These are phyloP conservation scores for Carcinoscorpius rotundicauda DNA, from an alignment of 1,140 invertebrate species.

Conservation along the genomic window DNA sequence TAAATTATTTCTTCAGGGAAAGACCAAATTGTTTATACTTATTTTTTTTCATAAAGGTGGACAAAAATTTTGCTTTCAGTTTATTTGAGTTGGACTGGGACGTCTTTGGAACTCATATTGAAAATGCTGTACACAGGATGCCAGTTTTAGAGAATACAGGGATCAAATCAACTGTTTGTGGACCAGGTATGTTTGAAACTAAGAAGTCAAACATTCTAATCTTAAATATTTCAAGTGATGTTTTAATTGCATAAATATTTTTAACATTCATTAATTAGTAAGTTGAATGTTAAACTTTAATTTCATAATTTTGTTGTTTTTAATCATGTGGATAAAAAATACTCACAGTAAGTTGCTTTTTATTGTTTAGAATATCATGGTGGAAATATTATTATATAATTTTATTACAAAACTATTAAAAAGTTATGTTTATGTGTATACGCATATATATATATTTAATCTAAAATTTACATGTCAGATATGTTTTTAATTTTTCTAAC, in stretches of 20 bases:
- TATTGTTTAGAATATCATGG: too few relatives aligned
- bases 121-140: conserved; percentile 54
- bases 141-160: conserved; percentile 57
- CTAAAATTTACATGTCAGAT: neutral
- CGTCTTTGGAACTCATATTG: conserved; percentile 60
- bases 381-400: too few relatives aligned
- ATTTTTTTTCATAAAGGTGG: conserved; percentile 38
- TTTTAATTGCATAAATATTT: neutral
- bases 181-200: conserved; percentile 25
- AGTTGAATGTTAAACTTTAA: too few relatives aligned
- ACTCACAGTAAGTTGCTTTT: too few relatives aligned
- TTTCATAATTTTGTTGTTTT: too few relatives aligned
- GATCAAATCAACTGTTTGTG: conserved; percentile 63
- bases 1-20: too few relatives aligned
- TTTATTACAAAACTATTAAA: neutral
- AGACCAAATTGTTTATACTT: too few relatives aligned
- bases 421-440: neutral
- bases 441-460: neutral
- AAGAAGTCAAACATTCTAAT: neutral
- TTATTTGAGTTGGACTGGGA: conserved; percentile 77
- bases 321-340: too few relatives aligned
- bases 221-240: conserved; percentile 10
- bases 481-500: conserved; percentile 1
- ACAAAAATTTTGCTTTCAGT: conserved; percentile 61
- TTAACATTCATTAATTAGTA: too few relatives aligned